Base-by-base conservation (phyloP, 2,888 invertebrate species). In the Eristalis pertinax region DNA sequence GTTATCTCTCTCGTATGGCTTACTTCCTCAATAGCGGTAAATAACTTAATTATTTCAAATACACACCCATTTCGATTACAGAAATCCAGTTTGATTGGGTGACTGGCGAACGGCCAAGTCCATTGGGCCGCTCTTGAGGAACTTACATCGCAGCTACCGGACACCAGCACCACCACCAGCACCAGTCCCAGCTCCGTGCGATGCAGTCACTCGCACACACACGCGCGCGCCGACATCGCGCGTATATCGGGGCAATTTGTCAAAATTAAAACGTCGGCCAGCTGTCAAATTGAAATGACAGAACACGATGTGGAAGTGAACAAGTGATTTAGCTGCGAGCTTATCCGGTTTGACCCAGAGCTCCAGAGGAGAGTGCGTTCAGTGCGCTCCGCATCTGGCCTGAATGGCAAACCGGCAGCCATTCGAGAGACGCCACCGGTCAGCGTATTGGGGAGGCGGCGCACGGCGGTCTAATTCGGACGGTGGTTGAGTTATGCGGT, bases 1-100 rank as follows among this genome's bases (percentile, higher is more conserved):
- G 82, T 78, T 77, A 62, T 68, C 68, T 26, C 68, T 26, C 26
- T 68, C 62, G 56, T 67, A 41, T 72, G 72, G 73, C 56, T 82
- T 56, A 78, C 74, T 82, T 86, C 78, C 82, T 74, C 65, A 69
- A 81, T 75, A 65, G 78, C 81, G 73, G 85, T 77, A 86, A 86
- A 82, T 82, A 74, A 69, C 69, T 82, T 86, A 78, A 78, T 82
- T 86, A 86, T 82, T 81, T 81, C 29, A 69, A 77, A 78, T 67
- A 74, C 85, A 86, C 85, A 78, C 85, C 85, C 81, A 86, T 86
- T 85, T 78, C 69, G 82, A 86, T 86, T 78, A 74, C 58, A 77
- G 50, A 73, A 73, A 74, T 81, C 81, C 77, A 73, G 82, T 83
- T 86, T 78, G 77, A 81, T 74, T 82, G 77, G 50, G 69, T 38